A percentile compares a stretch with the other conserved stretches of the same genome.
These are phyloP conservation scores for Miltochrista miniata DNA, from an alignment of 2,888 invertebrate genomes.

Conservation along the genomic window DNA sequence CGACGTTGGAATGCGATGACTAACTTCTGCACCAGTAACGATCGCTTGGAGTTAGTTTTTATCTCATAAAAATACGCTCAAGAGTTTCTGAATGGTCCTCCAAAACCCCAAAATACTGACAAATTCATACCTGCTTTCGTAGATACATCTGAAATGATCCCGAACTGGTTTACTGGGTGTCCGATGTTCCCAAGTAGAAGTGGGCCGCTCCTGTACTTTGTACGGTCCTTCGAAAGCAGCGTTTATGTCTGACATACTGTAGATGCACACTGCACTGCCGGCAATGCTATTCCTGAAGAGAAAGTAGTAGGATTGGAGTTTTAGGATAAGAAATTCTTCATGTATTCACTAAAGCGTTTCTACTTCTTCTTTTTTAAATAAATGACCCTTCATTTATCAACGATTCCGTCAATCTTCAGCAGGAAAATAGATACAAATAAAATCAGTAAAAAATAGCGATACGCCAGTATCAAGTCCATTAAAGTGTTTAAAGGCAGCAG, in stretches of 20 bases:
- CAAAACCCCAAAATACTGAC: neutral
- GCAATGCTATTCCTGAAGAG: constrained; percentile 90
- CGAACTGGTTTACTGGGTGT: constrained; percentile 56
- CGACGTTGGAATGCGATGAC: too few species aligned
- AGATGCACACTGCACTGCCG: constrained; percentile 96
- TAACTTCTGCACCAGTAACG: too few species aligned
- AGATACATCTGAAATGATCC: constrained; percentile 85
- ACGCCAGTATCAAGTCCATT: too few species aligned
- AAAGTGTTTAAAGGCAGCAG: too few species aligned
- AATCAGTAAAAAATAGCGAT: too few species aligned
- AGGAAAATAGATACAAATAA: too few species aligned
- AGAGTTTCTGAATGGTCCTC: too few species aligned
- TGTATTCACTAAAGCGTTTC: neutral
- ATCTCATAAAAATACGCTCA: too few species aligned
- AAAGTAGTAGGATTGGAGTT: neutral
- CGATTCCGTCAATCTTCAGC: too few species aligned
- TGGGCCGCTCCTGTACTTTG: constrained; percentile 90
- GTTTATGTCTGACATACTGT: constrained; percentile 92
- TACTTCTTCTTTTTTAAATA: too few species aligned
- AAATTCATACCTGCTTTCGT: constrained; percentile 44
- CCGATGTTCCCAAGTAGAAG: constrained; percentile 89
- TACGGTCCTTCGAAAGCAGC: constrained; percentile 93
- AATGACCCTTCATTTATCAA: too few species aligned
- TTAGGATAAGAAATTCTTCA: neutral
- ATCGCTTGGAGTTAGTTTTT: too few species aligned